Percentiles rank a stretch among this genome's conserved stretches.
phyloP scores from a whole-genome alignment of 2,888 invertebrate species.

The Tupiocoris notatus region DNA sequence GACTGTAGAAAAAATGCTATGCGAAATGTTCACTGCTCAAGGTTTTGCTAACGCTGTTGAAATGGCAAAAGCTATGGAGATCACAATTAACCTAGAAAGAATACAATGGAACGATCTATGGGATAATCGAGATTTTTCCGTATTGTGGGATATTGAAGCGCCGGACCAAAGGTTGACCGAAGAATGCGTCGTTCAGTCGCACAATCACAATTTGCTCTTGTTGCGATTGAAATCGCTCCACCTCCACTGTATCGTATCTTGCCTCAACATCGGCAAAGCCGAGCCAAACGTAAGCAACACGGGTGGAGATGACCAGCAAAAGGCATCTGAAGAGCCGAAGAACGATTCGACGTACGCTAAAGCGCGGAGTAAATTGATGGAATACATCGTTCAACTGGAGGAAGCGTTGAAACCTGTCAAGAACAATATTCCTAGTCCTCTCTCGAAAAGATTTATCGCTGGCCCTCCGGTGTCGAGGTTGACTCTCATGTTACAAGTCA shows the following conservation, averaged over 20 bases:
- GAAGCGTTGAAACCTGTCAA: slow-evolving; percentile 40
- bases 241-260: slow-evolving; percentile 42
- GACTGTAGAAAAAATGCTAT: slow-evolving; percentile 58
- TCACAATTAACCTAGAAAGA: slow-evolving; percentile 62
- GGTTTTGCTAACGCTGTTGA: slow-evolving; percentile 52
- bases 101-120: slow-evolving; percentile 59
- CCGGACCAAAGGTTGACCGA: slow-evolving; percentile 51
- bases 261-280: slow-evolving; percentile 39
- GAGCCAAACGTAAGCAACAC: background rate
- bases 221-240: slow-evolving; percentile 45
- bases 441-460: slow-evolving; percentile 34
- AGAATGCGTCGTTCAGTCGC: slow-evolving; percentile 47
- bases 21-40: slow-evolving; percentile 46
- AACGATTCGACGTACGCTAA: slow-evolving; percentile 16
- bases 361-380: slow-evolving; percentile 31
- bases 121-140: slow-evolving; percentile 76
- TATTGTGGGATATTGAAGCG: slow-evolving; percentile 70
- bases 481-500: slow-evolving; percentile 41
- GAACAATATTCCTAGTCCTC: slow-evolving; percentile 35
- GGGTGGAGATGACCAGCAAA: background rate
- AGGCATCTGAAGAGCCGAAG: slow-evolving; percentile 14
- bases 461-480: slow-evolving; percentile 44
- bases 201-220: slow-evolving; percentile 45
- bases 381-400: slow-evolving; percentile 37
- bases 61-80: slow-evolving; percentile 60